Evolutionary conservation across 2,888 invertebrate species (phyloP), one percentile per base, ranked within the genome.

Genomic region (Sphaeridia pumilis): DNA sequence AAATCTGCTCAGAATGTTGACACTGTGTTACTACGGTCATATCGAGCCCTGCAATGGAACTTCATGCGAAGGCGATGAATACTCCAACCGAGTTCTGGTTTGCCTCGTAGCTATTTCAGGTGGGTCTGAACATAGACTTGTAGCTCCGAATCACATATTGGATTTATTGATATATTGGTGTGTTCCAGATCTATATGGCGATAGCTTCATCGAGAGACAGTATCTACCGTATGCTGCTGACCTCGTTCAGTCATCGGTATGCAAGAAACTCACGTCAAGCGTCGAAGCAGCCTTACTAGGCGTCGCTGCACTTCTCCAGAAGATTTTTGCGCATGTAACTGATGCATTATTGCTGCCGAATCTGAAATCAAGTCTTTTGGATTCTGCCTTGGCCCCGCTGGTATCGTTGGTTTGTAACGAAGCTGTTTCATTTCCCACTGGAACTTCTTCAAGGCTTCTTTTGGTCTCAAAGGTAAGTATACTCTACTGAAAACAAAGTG

Each of bases 1-100:
- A 55, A 94, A 94, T 74, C 75, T 98, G 59, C 74, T 97, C 10
- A 81, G 93, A 67, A 93, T 97, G 87, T 73, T 97, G 49, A 87
- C 92, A 0, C 72, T 95, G 2, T 97, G 95, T 71, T 97, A 93
- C 69, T 82, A 88, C 22, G 89, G 87, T 0, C 81, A 79, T 49
- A 54, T 64, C 66, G 86, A 87, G 27, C 49, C 55, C 12, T 54
- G 57, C 26, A 45, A 55, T 17, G 57, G 53, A 42, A 58, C 54
- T 60, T 74, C 71, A 60, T 76, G 76, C 56, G 79, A 78, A 1
- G 81, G 94, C 0, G 95, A 97, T 72, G 75, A 75, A 50, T 85
- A 86, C 70, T 87, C 92, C 1, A 74, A 76, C 26, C 84, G 87
- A 67, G 89, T 97, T n/a, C 76, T 95, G 58, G 85, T 88, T 65